Evolutionary conservation across 1,140 invertebrate genomes (phyloP), one percentile per base, ranked within the genome.

Genomic region (Apolygus lucorum): DNA sequence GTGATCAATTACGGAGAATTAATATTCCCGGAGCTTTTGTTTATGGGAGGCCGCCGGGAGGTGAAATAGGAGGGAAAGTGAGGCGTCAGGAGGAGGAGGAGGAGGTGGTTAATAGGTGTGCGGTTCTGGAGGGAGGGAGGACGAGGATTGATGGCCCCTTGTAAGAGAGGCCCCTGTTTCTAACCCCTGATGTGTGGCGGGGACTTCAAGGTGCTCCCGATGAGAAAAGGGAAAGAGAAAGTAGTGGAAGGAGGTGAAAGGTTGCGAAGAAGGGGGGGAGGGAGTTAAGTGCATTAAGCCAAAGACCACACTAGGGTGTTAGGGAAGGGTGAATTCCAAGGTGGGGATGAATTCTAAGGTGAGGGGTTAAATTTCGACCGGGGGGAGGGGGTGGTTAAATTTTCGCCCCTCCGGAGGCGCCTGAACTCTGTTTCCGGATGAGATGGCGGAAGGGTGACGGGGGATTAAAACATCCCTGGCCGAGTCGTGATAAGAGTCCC

Each of bases 381-480:
- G n/a, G n/a, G n/a, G n/a, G n/a, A 42, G 34, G 34, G 34, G 34
- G 4, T 42, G 34, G 34, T 8, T 8, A 42, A n/a, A 4, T 21
- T 4, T 62, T 4, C 4, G 59, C 4, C 11, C 21, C 21, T 62
- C 59, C 13, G 8, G 25, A 8, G 63, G 25, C 2, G 28, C 63
- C 24, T 28, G 14, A 28, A 65, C 28, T 29, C 63, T 25, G 25
- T 65, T 65, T 26, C 26, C 11, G 52, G 49, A 28, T 14, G 14
- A n/a, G 67, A 25, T 42, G 28, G 22, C 42, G 59, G 27, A 63
- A 26, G 28, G 2, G 24, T 1, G 24, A 21, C 21, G 49, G 54
- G 22, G 62, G 68, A 69, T 69, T 69, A 69, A 69, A 69, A 69
- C 68, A 63, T 69, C 59, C 68, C 54, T 64, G 59, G 68, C 26